Evolutionary conservation across 2,888 invertebrate genomes (phyloP), one percentile per base, ranked within the genome.

Genomic region (Ashinkailepas kermadecensis): DNA sequence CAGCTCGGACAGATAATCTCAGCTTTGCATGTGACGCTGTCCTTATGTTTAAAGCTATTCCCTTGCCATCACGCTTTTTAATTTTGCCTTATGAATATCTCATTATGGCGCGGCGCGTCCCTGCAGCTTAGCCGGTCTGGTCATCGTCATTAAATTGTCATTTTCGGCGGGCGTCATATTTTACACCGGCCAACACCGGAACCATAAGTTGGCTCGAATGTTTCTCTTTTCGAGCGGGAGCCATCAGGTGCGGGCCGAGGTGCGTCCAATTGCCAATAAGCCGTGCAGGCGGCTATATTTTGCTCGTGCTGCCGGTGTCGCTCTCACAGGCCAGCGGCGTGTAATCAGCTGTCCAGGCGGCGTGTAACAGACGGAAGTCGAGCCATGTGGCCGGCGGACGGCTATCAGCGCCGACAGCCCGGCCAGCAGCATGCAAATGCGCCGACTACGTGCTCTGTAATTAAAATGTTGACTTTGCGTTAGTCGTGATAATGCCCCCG

Each of bases 131-230:
- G 74, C 18, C 21, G 21, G 74, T 56, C 23, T 54, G 74, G 74
- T 74, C 74, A 56, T 74, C 74, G 74, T 56, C 15, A 74, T 74
- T 74, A 74, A 74, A 74, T 56, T 74, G 74, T 74, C 74, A 74
- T 74, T 74, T 74, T 54, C 74, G 1, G 74, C 74, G 56, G 23
- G 74, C 74, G 18, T 18, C 56, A 74, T 74, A 74, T 74, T 74
- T 74, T 74, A 74, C 21, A 15, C 15, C 70, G 70, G 15, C 9
- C 9, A 2, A 21, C 74, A 10, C 74, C 74, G 74, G 74, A 74
- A 74, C 74, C 21, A 74, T 74, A 74, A 74, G 54, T 74, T 54
- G 56, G 54, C 21, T 6, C 74, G 21, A 74, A 74, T 74, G 74
- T 56, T 56, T 21, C 74, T 12, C 74, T 74, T 74, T 56, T 74